Evolutionary conservation across 2,113 vertebrate species (phyloP), one percentile per base, ranked within the genome.

Genomic region (Seriola aureovittata): DNA sequence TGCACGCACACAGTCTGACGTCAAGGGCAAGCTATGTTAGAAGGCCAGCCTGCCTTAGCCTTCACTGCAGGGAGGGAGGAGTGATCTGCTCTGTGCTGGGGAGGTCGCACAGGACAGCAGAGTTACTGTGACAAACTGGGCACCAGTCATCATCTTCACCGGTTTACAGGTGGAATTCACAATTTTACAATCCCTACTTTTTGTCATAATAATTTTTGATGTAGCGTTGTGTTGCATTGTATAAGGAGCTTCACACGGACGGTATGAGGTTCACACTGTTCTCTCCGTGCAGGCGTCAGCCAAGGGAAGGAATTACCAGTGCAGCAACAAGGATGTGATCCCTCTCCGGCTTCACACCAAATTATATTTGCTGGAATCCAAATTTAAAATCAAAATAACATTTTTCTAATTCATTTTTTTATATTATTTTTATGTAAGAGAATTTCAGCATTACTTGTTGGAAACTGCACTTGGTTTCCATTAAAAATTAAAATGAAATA

Each of bases 11-110:
- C 67, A 73, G 65, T 64, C 60, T 67, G 59, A 62, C 16, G 75
- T 80, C 69, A 84, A 81, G 80, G 80, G 69, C 66, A 67, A 73
- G 66, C 75, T 76, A 25, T 59, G 72, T 59, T 62, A 63, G 75
- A 69, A 64, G 63, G 69, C 82, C 62, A 44, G 73, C 63, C 46
- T 48, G 44, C 55, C 50, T 69, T 76, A 64, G 85, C 71, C 60
- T 74, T 79, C 77, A 23, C 81, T 14, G 16, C 66, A 52, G 86
- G 81, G 75, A 68, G 73, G 29, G 63, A 16, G 75, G 54, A 29
- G 70, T 73, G 84, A 23, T 69, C 83, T 65, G 80, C 73, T 77
- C 81, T 84, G 84, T 58, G 59, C 3, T 74, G 50, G 44, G 57
- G 58, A 77, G 71, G 77, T 76, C 67, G 69, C 71, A 34, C 17